Conservation (phyloP, 2,888 invertebrate genomes). For the Hipparchia semele region DNA sequence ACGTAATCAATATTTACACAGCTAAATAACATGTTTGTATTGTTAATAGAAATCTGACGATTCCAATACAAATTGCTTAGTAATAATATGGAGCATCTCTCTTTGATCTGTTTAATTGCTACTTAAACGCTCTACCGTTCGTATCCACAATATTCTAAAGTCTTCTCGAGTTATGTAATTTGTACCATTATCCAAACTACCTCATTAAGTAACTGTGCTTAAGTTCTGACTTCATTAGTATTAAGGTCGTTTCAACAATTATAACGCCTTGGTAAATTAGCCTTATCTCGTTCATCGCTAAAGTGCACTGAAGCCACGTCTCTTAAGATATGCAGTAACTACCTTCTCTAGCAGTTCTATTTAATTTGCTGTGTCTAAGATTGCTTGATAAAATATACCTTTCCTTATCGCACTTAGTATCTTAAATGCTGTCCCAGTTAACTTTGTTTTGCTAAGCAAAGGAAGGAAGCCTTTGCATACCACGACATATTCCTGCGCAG, state of each 20-base stretch:
- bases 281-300: slow-evolving; percentile 44
- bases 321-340: slow-evolving; percentile 33
- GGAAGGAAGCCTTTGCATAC: neutral
- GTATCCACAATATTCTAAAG: slow-evolving; percentile 5
- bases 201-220: slow-evolving; percentile 20
- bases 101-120: slow-evolving; percentile 13
- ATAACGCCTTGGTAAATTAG: slow-evolving; percentile 45
- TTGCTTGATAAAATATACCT: slow-evolving; percentile 27
- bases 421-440: slow-evolving; percentile 14
- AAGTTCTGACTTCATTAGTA: slow-evolving; percentile 37
- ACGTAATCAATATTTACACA: neutral
- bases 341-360: slow-evolving; percentile 18
- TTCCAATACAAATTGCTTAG: neutral
- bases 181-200: slow-evolving; percentile 14
- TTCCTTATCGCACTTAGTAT: slow-evolving; percentile 23
- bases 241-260: slow-evolving; percentile 43
- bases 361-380: slow-evolving; percentile 31
- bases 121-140: neutral
- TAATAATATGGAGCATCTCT: slow-evolving; percentile 1
- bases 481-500: neutral
- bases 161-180: slow-evolving; percentile 13
- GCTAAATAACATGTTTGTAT: slow-evolving; percentile 10
- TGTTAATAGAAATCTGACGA: neutral
- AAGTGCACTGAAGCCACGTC: slow-evolving; percentile 34
- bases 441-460: slow-evolving; percentile 4